Percentiles rank a stretch among this genome's conserved stretches.
phyloP scores from a whole-genome alignment of 2,888 invertebrate species.

The Drosophila maculinotata region DNA sequence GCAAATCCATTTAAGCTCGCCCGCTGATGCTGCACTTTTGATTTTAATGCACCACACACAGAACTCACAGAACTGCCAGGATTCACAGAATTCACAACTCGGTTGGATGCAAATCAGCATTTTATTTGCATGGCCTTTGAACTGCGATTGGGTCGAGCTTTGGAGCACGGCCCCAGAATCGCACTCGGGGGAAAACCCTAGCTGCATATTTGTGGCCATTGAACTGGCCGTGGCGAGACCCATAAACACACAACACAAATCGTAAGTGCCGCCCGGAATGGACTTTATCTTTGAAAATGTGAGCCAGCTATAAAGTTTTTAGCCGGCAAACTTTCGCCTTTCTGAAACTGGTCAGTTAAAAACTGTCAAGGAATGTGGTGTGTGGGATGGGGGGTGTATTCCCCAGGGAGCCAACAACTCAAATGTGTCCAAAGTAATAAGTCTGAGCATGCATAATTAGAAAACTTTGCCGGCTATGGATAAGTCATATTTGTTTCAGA shows the following conservation, averaged over 20 bases:
- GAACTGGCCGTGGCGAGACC: slow-evolving; percentile 62
- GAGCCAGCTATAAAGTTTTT: slow-evolving; percentile 41
- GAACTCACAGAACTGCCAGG: no score
- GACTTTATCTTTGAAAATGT: slow-evolving; percentile 63
- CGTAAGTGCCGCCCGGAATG: no score
- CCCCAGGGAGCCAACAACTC: slow-evolving; percentile 12
- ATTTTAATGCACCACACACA: slow-evolving; percentile 45
- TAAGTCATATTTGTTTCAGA: slow-evolving; percentile 66
- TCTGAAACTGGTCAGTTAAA: slow-evolving; percentile 66
- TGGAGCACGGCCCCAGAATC: slow-evolving; percentile 58
- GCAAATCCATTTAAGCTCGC: slow-evolving; percentile 63
- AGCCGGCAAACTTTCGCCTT: slow-evolving; percentile 56
- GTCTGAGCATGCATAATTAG: slow-evolving; percentile 76
- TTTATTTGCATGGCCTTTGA: slow-evolving; percentile 72
- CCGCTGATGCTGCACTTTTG: slow-evolving; percentile 56
- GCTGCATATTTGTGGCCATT: slow-evolving; percentile 65
- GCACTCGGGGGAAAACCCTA: slow-evolving; percentile 66
- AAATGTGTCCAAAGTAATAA: slow-evolving; percentile 41
- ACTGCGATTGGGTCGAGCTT: slow-evolving; percentile 23
- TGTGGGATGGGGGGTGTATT: not conserved
- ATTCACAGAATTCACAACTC: no score
- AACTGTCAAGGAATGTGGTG: slow-evolving; percentile 47
- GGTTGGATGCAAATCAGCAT: slow-evolving; percentile 67
- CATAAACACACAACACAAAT: slow-evolving; percentile 63
- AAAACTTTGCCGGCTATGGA: slow-evolving; percentile 58